Percentiles rank a stretch among this genome's conserved stretches.
Conservation (phyloP, 2,113 vertebrate species). For the Odocoileus virginianus region DNA sequence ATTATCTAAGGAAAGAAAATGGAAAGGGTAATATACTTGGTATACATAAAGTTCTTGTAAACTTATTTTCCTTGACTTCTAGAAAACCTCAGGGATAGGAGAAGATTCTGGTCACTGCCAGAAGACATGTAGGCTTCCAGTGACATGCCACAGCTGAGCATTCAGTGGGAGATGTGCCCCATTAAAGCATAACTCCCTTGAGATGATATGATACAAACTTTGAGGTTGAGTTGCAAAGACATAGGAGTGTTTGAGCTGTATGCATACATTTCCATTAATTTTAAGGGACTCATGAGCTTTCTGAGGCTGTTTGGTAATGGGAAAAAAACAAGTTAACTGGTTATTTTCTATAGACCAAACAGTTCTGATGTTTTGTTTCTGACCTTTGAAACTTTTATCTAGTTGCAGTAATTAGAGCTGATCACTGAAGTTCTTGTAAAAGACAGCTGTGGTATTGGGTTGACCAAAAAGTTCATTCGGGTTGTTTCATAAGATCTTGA, state of each 20-base stretch:
- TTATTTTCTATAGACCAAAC: not conserved
- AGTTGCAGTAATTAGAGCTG: not conserved
- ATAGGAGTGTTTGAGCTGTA: not conserved
- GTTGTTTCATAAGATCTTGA: not conserved
- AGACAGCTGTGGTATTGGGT: not conserved
- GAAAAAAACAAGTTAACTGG: not conserved
- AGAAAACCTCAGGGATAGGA: not conserved
- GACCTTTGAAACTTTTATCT: not conserved
- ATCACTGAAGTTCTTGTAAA: not conserved
- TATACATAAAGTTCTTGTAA: not conserved
- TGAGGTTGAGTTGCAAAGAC: not conserved
- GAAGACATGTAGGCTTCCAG: not conserved
- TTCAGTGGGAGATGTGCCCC: not conserved
- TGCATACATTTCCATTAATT: not conserved
- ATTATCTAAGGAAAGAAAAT: not conserved
- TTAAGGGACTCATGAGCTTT: not conserved
- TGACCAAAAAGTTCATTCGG: rapidly evolving
- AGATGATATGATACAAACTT: not conserved
- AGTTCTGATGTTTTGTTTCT: not conserved
- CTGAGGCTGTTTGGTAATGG: not conserved
- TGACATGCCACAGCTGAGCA: not conserved
- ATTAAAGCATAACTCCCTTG: not conserved
- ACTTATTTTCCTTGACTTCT: not conserved
- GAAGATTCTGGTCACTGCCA: not conserved
- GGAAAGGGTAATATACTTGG: not conserved